Evolutionary conservation across 2,113 vertebrate genomes (phyloP), one percentile per base, ranked within the genome.

Genomic region (Canis aureus): DNA sequence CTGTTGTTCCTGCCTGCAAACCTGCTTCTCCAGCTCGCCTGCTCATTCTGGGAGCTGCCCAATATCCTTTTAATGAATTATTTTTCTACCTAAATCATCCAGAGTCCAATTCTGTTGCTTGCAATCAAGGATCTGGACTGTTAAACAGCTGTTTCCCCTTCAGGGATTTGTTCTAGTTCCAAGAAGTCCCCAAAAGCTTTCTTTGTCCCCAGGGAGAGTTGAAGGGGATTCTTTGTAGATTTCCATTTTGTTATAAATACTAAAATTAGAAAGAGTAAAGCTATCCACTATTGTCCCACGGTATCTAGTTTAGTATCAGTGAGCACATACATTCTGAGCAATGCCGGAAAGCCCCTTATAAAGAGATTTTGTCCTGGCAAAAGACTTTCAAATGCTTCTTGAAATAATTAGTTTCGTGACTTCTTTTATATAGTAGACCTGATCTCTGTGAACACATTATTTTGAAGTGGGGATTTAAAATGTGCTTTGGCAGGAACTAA

Each of bases 261-360:
- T 78, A 97, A 95, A 96, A 92, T 97, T 91, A 96, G 87, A 93
- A 85, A 78, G 51, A 67, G 27, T 93, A 73, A 79, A 19, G n/a
- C 82, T 96, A 85, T 82, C 64, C 78, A 93, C 64, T 74, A 80
- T 73, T 93, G 78, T 67, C 82, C 62, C 79, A 86, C 55, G 66
- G 53, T 81, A 92, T 91, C 96, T 97, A 89, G 38, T 93, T 96
- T 95, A 97, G 67, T 79, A 86, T 62, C 95, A 92, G 59, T 82
- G 89, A 93, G 55, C 79, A 90, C 9, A 15, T 81, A 81, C 74
- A 29, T 96, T 97, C 78, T 96, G 74, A 97, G 95, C 67, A 97
- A 96, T 79, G 49, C 90, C 79, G 90, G 97, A 98, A 97, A 97
- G 10, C 79, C 94, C 94, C 95, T 90, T 97, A 90, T n/a, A 94